Percentiles rank a stretch among this genome's conserved stretches.
Evolutionary conservation across 2,797 vertebrate genomes (phyloP).

Genomic region (Sebastolobus alascanus): DNA sequence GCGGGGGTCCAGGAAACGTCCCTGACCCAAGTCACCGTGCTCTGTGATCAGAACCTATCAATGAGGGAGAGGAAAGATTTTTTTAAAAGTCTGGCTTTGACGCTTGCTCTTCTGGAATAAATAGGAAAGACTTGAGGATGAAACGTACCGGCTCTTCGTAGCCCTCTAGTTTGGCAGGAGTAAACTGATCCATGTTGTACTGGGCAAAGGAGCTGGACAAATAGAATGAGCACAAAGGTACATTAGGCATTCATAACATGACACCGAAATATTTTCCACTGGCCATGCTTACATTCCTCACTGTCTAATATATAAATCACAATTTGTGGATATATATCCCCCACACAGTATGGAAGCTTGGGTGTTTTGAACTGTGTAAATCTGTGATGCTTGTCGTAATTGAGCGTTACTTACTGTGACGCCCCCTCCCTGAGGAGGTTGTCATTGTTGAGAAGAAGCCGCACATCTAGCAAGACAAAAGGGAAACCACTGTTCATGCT

Average conservation of each 20-base stretch:
- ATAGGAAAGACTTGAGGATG: neutral
- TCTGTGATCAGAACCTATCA: slow-evolving; percentile 95
- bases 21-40: slow-evolving; percentile 96
- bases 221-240: slow-evolving; percentile 23
- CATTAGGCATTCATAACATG: neutral
- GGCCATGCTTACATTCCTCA: neutral
- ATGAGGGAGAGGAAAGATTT: neutral
- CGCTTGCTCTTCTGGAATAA: neutral
- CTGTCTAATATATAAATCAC: neutral
- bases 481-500: slow-evolving; percentile 29
- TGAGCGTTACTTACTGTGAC: slow-evolving; percentile 91
- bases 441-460: slow-evolving; percentile 98
- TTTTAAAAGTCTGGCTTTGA: neutral
- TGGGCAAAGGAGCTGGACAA: slow-evolving; percentile 96
- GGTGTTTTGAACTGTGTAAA: neutral
- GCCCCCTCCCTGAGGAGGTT: slow-evolving; percentile 99
- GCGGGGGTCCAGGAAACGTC: slow-evolving; percentile 95
- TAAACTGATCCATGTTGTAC: slow-evolving; percentile 99
- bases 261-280: neutral
- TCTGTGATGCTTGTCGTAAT: neutral
- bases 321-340: neutral
- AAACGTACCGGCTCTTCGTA: slow-evolving; percentile 93
- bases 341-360: neutral
- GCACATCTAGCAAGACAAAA: slow-evolving; percentile 90
- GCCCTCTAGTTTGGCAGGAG: slow-evolving; percentile 96